Evolutionary conservation across 1,140 invertebrate genomes (phyloP), one percentile per base, ranked within the genome.

Genomic region (Amyelois transitella): DNA sequence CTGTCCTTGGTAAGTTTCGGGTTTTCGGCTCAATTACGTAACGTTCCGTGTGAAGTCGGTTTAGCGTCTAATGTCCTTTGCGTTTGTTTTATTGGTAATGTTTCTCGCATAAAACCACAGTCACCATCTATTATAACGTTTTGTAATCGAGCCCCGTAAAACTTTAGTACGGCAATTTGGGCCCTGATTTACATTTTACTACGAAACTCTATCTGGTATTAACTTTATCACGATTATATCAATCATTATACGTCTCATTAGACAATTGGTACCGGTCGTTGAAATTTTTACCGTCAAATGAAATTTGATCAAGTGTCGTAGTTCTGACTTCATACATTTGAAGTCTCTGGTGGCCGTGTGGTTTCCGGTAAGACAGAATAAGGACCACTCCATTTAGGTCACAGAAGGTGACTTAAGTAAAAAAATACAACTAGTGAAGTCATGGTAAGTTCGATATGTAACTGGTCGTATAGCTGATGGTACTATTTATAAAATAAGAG

Each of bases 111-210:
- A 48, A 48, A 48, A 48, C 19, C 12, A n/a, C 20, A 48, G 45
- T 48, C 45, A 21, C 45, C 45, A 22, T 48, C 45, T 48, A 48
- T 48, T 48, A 48, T 48, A 48, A 48, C 45, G 20, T 48, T 48
- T 48, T 48, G 45, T 48, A 48, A 48, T 48, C 20, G n/a, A 48
- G 45, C 10, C 8, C 20, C 45, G 18, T 48, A 48, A 48, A 48
- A 48, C 18, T 48, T 48, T 20, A 48, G 19, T 10, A 21, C 45
- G 45, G 45, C 19, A 38, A 38, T 38, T 38, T 48, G n/a, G 21
- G 20, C 12, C 10, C 45, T 48, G 45, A 48, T 48, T 48, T 48
- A 48, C 45, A 48, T 48, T 48, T 48, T 48, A 48, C 45, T 48
- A 48, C 19, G 45, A 20, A 48, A 48, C 45, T 20, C 20, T n/a